phyloP scores from a whole-genome alignment of 2,888 invertebrate genomes.

The Dichetophora obliterata region DNA sequence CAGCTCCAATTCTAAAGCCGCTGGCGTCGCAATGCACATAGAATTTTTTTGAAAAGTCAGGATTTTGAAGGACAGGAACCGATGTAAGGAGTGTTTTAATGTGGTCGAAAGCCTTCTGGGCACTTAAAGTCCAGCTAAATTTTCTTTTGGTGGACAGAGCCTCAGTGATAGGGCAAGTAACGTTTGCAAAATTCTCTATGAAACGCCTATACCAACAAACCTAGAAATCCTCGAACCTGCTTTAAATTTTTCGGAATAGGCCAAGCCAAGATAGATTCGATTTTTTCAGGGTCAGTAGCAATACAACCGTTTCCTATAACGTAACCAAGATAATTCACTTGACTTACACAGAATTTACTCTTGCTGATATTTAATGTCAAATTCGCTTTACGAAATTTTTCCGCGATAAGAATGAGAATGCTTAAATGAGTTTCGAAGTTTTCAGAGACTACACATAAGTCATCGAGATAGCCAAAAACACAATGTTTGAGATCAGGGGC shows the following conservation, averaged over 20 bases:
- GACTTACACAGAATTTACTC: constrained; percentile 39
- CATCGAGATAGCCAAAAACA: constrained; percentile 44
- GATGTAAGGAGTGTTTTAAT: background rate
- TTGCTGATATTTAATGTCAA: constrained; percentile 34
- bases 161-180: constrained; percentile 28
- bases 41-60: constrained; percentile 26
- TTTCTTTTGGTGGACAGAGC: constrained; percentile 10
- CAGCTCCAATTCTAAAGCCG: constrained; percentile 33
- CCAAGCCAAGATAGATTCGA: constrained; percentile 39
- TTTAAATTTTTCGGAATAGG: constrained; percentile 46
- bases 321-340: constrained; percentile 44
- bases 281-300: constrained; percentile 40
- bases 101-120: background rate
- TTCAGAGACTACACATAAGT: constrained; percentile 37
- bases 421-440: constrained; percentile 3
- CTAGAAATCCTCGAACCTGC: constrained; percentile 49
- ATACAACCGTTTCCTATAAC: constrained; percentile 43
- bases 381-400: constrained; percentile 34
- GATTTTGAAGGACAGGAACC: constrained; percentile 7
- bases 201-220: constrained; percentile 51
- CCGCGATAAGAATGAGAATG: no score
- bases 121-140: background rate
- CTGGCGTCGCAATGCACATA: constrained; percentile 40
- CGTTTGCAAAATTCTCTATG: constrained; percentile 44
- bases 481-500: constrained; percentile 31